phyloP scores from a whole-genome alignment of 2,797 vertebrate genomes.

The Mormyrus hasselquistii region DNA sequence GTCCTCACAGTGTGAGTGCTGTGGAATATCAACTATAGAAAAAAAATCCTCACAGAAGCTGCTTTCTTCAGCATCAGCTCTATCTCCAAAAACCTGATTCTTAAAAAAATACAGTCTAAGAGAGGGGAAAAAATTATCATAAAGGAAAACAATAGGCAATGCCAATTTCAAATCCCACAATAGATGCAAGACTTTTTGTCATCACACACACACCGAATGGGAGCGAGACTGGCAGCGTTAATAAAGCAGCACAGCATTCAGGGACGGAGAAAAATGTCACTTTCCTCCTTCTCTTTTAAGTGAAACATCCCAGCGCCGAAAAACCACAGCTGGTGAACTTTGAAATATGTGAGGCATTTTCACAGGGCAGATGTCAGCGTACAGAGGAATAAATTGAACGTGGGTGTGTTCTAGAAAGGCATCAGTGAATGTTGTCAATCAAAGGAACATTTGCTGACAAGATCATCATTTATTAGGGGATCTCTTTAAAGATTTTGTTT shows the following conservation, averaged over 20 bases:
- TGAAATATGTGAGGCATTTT: not conserved
- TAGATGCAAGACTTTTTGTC: not conserved
- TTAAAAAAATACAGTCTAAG: not conserved
- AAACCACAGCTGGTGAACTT: not conserved
- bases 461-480: not conserved
- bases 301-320: not conserved
- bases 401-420: not conserved
- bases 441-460: not conserved
- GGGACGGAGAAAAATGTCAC: not conserved
- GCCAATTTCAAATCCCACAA: not conserved
- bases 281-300: not conserved
- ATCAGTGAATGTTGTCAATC: not conserved
- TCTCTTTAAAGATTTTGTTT: not conserved
- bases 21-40: not conserved
- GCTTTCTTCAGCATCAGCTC: not conserved
- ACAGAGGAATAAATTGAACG: not conserved
- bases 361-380: not conserved
- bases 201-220: not conserved
- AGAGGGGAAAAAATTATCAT: no score
- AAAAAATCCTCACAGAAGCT: not conserved
- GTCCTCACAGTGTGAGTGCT: not conserved
- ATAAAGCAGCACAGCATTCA: not conserved
- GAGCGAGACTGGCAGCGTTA: not conserved
- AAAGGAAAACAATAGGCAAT: not conserved
- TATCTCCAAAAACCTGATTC: not conserved